These are phyloP conservation scores for Uromys caudimaculatus DNA, from an alignment of 2,797 vertebrate species.

Conservation along the genomic window DNA sequence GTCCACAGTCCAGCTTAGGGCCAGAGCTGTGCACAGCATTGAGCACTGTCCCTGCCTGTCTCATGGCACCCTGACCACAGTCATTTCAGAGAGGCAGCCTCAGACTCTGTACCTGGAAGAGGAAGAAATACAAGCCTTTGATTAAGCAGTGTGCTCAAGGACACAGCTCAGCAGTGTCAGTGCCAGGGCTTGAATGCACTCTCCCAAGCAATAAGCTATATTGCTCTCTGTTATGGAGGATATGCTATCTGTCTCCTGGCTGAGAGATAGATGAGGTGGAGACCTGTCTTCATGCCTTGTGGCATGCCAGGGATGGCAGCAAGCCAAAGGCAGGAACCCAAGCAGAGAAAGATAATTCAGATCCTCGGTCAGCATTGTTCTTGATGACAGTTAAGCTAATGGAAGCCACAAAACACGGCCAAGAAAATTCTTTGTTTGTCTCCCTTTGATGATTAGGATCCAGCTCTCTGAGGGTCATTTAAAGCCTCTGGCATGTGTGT, in stretches of 20 bases:
- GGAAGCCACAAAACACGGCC: conserved; percentile 63
- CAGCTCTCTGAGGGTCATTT: conserved; percentile 57
- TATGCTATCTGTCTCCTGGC: background rate
- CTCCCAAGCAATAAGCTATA: background rate
- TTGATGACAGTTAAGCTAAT: conserved; percentile 74
- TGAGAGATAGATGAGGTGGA: conserved; percentile 54
- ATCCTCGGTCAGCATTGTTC: conserved; percentile 76
- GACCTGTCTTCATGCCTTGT: conserved; percentile 58
- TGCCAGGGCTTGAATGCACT: background rate
- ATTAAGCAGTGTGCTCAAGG: conserved; percentile 55
- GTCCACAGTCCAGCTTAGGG: too few species aligned
- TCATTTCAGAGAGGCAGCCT: background rate
- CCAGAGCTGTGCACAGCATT: background rate
- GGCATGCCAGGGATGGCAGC: conserved; percentile 11
- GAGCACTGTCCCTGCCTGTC: background rate
- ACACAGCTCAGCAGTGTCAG: background rate
- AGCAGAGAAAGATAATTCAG: conserved; percentile 56
- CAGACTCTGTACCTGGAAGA: background rate
- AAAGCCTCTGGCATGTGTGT: background rate
- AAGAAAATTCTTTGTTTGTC: conserved; percentile 70
- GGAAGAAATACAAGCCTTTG: conserved; percentile 25
- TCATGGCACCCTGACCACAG: background rate
- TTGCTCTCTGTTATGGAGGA: conserved; percentile 2
- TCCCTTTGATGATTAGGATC: conserved; percentile 54
- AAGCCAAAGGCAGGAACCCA: conserved; percentile 66